phyloP scores from a whole-genome alignment of 2,888 invertebrate species.

The Eulithis testata region DNA sequence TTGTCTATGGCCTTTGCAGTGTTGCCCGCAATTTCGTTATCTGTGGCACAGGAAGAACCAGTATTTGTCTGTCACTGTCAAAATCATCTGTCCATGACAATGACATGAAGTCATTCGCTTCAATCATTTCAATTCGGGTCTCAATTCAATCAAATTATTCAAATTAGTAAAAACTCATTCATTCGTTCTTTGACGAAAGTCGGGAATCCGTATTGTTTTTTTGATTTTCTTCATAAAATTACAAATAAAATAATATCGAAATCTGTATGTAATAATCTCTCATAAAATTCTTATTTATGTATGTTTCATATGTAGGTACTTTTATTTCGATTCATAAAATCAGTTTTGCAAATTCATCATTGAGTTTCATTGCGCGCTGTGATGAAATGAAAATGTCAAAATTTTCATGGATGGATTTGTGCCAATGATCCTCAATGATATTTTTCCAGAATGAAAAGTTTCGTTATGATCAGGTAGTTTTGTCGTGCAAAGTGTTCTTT shows the following conservation, averaged over 20 bases:
- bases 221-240: not conserved
- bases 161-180: not conserved
- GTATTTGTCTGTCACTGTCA: too few relatives aligned
- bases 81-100: too few relatives aligned
- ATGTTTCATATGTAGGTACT: not conserved
- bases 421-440: slow-evolving; percentile 74
- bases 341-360: slow-evolving; percentile 20
- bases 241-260: not conserved
- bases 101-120: too few relatives aligned
- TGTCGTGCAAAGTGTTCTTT: slow-evolving; percentile 1
- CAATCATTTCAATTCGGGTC: too few relatives aligned
- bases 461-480: slow-evolving; percentile 56
- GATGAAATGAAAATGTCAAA: slow-evolving; percentile 80
- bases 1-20: too few relatives aligned
- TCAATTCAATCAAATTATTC: too few relatives aligned
- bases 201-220: not conserved
- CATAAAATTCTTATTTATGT: not conserved
- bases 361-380: slow-evolving; percentile 53
- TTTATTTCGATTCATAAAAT: not conserved
- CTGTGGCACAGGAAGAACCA: too few relatives aligned
- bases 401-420: slow-evolving; percentile 76
- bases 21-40: too few relatives aligned
- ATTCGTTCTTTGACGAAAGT: not conserved
- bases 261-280: not conserved
- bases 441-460: slow-evolving; percentile 61